These are phyloP conservation scores for Dascillus cervinus DNA, from an alignment of 2,888 invertebrate genomes.

Conservation along the genomic window DNA sequence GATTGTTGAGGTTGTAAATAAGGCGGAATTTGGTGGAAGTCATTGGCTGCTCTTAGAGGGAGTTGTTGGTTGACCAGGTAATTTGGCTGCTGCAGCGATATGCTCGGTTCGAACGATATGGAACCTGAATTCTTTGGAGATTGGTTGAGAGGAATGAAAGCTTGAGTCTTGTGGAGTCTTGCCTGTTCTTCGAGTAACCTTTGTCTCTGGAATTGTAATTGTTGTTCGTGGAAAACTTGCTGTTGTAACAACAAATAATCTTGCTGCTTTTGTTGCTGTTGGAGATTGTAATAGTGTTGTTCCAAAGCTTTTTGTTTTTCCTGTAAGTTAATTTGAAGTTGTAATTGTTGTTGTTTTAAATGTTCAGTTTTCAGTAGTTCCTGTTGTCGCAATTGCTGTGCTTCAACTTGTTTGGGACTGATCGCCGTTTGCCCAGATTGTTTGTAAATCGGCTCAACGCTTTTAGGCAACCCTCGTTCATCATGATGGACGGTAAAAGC, in stretches of 20 bases:
- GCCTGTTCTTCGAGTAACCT: slow-evolving; percentile 28
- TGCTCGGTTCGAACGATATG: slow-evolving; percentile 49
- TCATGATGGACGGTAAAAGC: slow-evolving; percentile 83
- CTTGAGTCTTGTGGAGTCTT: slow-evolving; percentile 38
- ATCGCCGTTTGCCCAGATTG: slow-evolving; percentile 32
- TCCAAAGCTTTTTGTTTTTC: slow-evolving; percentile 53
- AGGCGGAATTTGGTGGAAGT: slow-evolving; percentile 26
- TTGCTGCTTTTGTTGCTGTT: slow-evolving; percentile 59
- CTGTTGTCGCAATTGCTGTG: slow-evolving; percentile 17
- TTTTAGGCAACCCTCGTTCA: slow-evolving; percentile 67
- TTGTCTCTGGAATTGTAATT: slow-evolving; percentile 35
- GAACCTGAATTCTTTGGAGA: slow-evolving; percentile 12
- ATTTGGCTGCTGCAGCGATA: slow-evolving; percentile 35
- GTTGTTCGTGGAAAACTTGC: slow-evolving; percentile 52
- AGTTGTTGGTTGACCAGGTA: slow-evolving; percentile 30
- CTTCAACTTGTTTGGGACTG: slow-evolving; percentile 14
- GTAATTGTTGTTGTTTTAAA: slow-evolving; percentile 40
- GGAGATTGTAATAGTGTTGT: slow-evolving; percentile 53
- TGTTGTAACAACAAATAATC: slow-evolving; percentile 60
- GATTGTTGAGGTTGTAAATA: slow-evolving; percentile 26
- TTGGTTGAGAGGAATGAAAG: slow-evolving; percentile 16
- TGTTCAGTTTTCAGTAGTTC: slow-evolving; percentile 21
- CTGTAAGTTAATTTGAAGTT: slow-evolving; percentile 45
- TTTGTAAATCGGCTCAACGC: slow-evolving; percentile 66
- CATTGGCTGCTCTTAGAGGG: slow-evolving; percentile 31